Evolutionary conservation across 2,113 vertebrate genomes (phyloP).

Genomic region (Sinocyclocheilus anophthalmus): DNA sequence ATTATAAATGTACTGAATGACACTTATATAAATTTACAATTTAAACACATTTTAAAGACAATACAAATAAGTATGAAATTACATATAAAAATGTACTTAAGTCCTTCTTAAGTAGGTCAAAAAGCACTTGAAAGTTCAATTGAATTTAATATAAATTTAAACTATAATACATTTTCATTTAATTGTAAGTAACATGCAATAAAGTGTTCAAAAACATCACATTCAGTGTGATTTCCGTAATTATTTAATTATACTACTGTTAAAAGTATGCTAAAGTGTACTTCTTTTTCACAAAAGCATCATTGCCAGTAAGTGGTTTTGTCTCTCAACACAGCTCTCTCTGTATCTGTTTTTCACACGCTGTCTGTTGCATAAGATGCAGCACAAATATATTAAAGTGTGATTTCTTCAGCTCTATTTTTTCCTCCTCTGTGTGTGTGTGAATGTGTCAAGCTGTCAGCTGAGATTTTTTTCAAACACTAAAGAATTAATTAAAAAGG

Average conservation of each 20-base stretch:
- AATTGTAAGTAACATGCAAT: no score
- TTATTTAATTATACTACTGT: no score
- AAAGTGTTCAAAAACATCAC: no score
- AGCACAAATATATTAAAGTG: neutral
- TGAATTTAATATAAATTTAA: neutral
- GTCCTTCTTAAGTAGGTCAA: neutral
- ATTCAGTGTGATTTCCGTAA: no score
- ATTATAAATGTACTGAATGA: no score
- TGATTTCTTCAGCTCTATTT: constrained; percentile 16
- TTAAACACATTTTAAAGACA: neutral
- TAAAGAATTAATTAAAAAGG: constrained; percentile 35
- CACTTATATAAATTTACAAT: neutral
- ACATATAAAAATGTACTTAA: neutral
- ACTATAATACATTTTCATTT: neutral
- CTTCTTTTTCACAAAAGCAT: no score
- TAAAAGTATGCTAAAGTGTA: no score
- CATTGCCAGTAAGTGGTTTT: no score
- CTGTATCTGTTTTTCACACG: neutral
- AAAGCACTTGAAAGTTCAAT: neutral
- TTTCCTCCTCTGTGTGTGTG: neutral
- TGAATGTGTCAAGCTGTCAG: constrained; percentile 28
- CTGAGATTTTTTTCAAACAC: constrained; percentile 10
- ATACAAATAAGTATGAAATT: neutral
- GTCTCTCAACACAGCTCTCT: neutral
- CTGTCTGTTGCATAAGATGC: neutral